Base-by-base conservation (phyloP, 1,140 invertebrate species). In the Zaprionus vittiger region DNA sequence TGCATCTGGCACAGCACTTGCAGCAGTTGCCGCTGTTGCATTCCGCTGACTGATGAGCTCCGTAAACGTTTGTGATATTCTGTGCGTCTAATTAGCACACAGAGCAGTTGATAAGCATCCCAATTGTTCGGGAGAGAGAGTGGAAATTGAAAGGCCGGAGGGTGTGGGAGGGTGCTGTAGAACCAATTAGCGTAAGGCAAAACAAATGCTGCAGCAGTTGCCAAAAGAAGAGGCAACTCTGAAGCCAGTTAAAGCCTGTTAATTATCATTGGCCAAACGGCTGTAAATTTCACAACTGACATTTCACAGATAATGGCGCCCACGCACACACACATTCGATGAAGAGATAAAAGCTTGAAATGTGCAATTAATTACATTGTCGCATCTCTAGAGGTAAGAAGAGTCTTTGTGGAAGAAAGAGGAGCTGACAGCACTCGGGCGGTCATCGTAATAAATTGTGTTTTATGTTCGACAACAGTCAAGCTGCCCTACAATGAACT, bases 341-440 rank as follows among this genome's bases (percentile, higher is more conserved):
- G 24, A 4, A 28, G 24, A 66, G 64, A 66, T 57, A 66, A 47
- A 47, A 52, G 56, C 60, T 44, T 56, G 31, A 75, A 81, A 67
- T 54, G 55, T 56, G 54, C 22, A 76, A 83, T 83, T 79, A 81
- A 83, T 83, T 79, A 79, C 68, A 66, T 65, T 83, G 68, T 74
- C 71, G 64, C 67, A 78, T 74, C 34, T 73, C 44, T 47, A 80
- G 57, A 49, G 22, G 59, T 55, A 31, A 14, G 28, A 59, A 59
- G 26, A 20, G 17, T 5, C 28, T 12, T 28, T 15, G 20, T 28
- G 3, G 20, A 34, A 3, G n/a, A 15, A 4, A 15, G n/a, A 22
- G 12, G 17, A 26, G n/a, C 31, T 34, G 31, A 34, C 56, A 9
- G 14, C 41, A 28, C 15, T 31, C 38, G 20, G 55, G 38, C 31